A percentile compares a stretch with the other conserved stretches of the same genome.
Conservation (phyloP, 2,888 invertebrate genomes). For the Xestia xanthographa region DNA sequence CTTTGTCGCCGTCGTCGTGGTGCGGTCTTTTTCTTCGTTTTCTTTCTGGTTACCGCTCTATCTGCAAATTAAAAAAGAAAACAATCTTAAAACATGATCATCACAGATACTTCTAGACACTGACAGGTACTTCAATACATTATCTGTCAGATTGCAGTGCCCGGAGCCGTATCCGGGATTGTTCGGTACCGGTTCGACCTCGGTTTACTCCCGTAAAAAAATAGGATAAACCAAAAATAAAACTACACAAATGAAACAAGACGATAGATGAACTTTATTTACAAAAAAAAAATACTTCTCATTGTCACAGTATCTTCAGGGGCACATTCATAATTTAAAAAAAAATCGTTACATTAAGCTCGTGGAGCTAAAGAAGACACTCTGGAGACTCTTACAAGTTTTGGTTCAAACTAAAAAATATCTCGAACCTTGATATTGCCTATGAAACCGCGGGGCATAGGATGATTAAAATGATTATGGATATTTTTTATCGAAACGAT, state of each 20-base stretch:
- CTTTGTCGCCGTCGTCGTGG: background rate
- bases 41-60: background rate
- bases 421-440: too few species aligned
- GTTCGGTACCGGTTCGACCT: background rate
- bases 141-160: background rate
- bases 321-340: too few species aligned
- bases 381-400: too few species aligned
- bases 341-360: too few species aligned
- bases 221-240: background rate
- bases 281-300: background rate
- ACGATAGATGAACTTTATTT: constrained; percentile 5
- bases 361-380: too few species aligned
- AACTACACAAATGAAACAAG: background rate
- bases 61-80: background rate
- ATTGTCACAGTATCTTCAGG: too few species aligned
- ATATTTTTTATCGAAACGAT: too few species aligned
- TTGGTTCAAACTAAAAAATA: too few species aligned
- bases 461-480: too few species aligned
- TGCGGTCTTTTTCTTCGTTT: background rate
- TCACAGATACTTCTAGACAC: background rate
- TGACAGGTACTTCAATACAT: background rate
- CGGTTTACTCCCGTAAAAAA: background rate
- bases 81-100: background rate
- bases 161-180: background rate
- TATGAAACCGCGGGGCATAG: too few species aligned